Conservation (phyloP, 2,888 invertebrate species). For the Priocnemis perturbator region DNA sequence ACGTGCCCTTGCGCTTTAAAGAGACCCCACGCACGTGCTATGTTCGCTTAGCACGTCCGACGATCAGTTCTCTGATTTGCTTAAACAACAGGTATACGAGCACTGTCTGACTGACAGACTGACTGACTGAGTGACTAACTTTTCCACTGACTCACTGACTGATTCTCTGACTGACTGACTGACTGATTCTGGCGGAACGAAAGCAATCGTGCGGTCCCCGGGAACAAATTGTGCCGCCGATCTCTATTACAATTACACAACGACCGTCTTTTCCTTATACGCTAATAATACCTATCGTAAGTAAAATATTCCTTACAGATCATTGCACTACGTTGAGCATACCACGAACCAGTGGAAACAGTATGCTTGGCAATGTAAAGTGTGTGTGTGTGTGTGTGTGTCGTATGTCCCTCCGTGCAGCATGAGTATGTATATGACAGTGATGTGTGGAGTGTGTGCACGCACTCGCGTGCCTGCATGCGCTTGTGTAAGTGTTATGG, state of each 20-base stretch:
- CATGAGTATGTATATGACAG: neutral
- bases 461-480: slow-evolving; percentile 5
- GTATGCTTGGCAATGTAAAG: slow-evolving; percentile 1
- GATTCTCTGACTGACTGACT: too few species aligned
- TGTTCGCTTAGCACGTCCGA: slow-evolving; percentile 1
- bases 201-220: too few species aligned
- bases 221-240: too few species aligned
- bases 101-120: too few species aligned
- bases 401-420: neutral
- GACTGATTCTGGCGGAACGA: too few species aligned
- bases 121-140: too few species aligned
- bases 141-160: too few species aligned
- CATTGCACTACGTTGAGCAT: slow-evolving; percentile 6
- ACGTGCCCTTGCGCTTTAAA: slow-evolving; percentile 3
- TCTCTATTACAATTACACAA: neutral
- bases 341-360: neutral
- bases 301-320: slow-evolving; percentile 16
- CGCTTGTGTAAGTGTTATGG: neutral
- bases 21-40: neutral
- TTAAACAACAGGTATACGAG: too few species aligned
- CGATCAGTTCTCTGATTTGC: too few species aligned
- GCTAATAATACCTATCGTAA: slow-evolving; percentile 16
- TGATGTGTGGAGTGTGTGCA: neutral
- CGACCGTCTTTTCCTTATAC: neutral
- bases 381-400: too few species aligned